Percentiles rank a stretch among this genome's conserved stretches.
phyloP scores from a whole-genome alignment of 2,888 invertebrate species.

The Xestoiulus laeticollis region DNA sequence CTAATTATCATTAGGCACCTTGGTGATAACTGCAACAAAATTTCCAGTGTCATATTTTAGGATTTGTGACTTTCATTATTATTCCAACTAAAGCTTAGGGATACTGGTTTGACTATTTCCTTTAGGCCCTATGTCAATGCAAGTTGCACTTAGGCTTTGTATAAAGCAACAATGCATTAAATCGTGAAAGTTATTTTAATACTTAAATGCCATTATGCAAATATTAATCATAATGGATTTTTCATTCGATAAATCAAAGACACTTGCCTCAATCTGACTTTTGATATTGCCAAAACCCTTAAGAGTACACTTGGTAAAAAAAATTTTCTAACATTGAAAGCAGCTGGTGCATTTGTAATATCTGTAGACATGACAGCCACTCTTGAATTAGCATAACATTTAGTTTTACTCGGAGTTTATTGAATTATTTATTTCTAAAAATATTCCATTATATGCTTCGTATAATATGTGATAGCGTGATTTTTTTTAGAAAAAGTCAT shows the following conservation, averaged over 20 bases:
- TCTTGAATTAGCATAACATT: slow-evolving; percentile 1
- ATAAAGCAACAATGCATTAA: not conserved
- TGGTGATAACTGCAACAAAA: too few species aligned
- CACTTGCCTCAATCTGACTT: not conserved
- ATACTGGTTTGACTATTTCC: too few species aligned
- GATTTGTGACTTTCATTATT: not conserved
- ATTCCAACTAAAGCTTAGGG: too few species aligned
- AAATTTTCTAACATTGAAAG: not conserved
- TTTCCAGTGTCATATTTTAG: not conserved
- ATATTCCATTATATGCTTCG: not conserved
- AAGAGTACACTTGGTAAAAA: not conserved
- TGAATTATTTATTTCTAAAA: not conserved
- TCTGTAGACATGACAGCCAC: not conserved
- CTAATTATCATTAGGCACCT: not conserved
- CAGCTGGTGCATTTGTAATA: not conserved
- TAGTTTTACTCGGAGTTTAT: not conserved
- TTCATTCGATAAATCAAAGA: slow-evolving; percentile 18
- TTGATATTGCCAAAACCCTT: not conserved
- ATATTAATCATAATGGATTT: slow-evolving; percentile 15
- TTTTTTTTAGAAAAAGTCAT: not conserved
- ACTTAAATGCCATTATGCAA: not conserved
- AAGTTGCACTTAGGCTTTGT: not conserved
- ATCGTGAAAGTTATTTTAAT: not conserved
- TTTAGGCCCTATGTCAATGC: not conserved
- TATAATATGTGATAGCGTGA: not conserved